These are phyloP conservation scores for Hemibagrus guttatus DNA, from an alignment of 2,797 vertebrate species.

Conservation along the genomic window DNA sequence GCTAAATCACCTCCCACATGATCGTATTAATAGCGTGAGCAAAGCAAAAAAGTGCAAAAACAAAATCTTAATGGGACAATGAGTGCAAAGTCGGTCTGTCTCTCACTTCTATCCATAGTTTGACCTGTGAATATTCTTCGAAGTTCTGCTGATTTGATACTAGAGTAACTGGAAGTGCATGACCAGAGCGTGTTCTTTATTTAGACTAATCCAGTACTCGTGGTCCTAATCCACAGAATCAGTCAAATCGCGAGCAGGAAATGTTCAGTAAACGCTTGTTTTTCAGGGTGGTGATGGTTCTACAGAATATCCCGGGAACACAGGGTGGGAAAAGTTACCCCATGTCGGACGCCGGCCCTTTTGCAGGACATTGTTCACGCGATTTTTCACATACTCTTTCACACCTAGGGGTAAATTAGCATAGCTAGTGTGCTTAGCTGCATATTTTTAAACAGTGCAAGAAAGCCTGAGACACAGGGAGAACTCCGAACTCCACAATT, in stretches of 20 bases:
- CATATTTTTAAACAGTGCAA: not conserved
- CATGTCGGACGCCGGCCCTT: not conserved
- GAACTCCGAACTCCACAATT: not conserved
- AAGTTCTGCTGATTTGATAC: not conserved
- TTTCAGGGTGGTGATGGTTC: not conserved
- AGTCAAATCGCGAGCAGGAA: not conserved
- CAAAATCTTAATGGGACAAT: not conserved
- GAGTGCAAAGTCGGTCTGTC: not conserved
- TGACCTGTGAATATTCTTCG: not conserved
- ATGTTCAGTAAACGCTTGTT: not conserved
- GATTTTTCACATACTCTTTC: not conserved
- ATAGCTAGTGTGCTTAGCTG: too few species aligned
- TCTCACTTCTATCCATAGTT: not conserved
- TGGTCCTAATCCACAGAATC: not conserved
- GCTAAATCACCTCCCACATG: conserved; percentile 50
- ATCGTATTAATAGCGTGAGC: conserved; percentile 41
- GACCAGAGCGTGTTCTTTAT: not conserved
- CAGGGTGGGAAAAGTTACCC: not conserved
- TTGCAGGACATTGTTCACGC: not conserved
- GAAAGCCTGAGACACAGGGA: not conserved
- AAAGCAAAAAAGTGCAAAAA: not conserved
- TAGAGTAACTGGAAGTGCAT: not conserved
- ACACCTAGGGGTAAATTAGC: not conserved
- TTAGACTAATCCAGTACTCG: too few species aligned
- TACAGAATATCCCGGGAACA: not conserved